phyloP scores from a whole-genome alignment of 2,888 invertebrate species.

The Pristionchus arcanus region DNA sequence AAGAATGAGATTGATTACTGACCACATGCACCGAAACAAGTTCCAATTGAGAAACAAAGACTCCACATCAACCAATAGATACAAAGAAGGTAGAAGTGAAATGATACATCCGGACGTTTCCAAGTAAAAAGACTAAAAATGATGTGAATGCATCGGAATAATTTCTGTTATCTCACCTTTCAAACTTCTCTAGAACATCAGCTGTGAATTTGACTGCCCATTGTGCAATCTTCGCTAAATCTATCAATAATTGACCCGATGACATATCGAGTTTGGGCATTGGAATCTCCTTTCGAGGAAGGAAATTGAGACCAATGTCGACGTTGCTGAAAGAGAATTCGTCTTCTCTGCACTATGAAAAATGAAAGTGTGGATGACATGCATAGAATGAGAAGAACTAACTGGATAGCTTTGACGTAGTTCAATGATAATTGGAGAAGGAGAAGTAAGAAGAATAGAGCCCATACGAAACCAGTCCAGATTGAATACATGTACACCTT shows the following conservation, averaged over 20 bases:
- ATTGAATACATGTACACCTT: slow-evolving; percentile 81
- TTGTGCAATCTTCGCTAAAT: slow-evolving; percentile 81
- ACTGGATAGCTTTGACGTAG: slow-evolving; percentile 76
- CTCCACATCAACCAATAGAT: slow-evolving; percentile 78
- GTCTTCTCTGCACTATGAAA: too few relatives aligned
- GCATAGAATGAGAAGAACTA: background rate
- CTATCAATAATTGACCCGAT: slow-evolving; percentile 80
- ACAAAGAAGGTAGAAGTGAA: slow-evolving; percentile 77
- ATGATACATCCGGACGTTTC: slow-evolving; percentile 79
- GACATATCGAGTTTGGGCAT: slow-evolving; percentile 70
- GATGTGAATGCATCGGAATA: background rate
- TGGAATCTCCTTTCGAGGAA: slow-evolving; percentile 70
- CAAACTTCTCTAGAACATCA: slow-evolving; percentile 80
- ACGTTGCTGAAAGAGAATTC: slow-evolving; percentile 65
- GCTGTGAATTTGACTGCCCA: slow-evolving; percentile 72
- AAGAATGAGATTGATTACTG: background rate
- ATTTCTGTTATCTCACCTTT: slow-evolving; percentile 76
- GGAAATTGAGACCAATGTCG: slow-evolving; percentile 72
- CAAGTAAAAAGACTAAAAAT: slow-evolving; percentile 80
- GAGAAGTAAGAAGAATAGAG: slow-evolving; percentile 79
- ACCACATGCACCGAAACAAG: slow-evolving; percentile 78
- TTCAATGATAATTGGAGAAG: slow-evolving; percentile 80
- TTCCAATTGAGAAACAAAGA: slow-evolving; percentile 75
- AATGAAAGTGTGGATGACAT: too few relatives aligned
- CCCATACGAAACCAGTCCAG: slow-evolving; percentile 80